Conservation (phyloP, 2,797 vertebrate species). For the Gallirallus australis region DNA sequence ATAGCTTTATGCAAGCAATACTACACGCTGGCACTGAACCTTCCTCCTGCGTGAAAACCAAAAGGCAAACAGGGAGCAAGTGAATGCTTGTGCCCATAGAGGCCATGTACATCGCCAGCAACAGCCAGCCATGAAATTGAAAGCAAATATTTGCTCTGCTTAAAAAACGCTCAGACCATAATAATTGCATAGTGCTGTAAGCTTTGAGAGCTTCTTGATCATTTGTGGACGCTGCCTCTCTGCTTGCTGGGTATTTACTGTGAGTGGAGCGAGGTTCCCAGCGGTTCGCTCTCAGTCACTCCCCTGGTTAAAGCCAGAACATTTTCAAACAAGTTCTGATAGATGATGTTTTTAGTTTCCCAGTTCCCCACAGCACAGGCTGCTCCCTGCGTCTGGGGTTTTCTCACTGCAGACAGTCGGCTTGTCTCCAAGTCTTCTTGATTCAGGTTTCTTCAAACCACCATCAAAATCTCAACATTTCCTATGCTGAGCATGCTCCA, state of each 20-base stretch:
- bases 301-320: not conserved
- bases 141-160: constrained; percentile 68
- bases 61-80: constrained; percentile 54
- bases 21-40: not conserved
- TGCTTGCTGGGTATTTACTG: not conserved
- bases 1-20: not conserved
- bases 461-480: not conserved
- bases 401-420: not conserved
- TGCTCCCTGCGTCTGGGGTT: not conserved
- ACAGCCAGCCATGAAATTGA: constrained; percentile 24
- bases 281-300: not conserved
- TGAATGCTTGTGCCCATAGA: not conserved
- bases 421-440: not conserved
- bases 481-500: not conserved
- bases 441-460: not conserved
- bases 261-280: not conserved
- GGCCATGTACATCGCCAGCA: fast-evolving
- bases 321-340: not conserved
- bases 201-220: not conserved
- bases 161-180: constrained; percentile 41
- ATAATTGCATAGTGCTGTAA: constrained; percentile 22
- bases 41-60: not conserved
- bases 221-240: not conserved
- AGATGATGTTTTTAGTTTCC: not conserved
- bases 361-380: not conserved